A percentile compares a stretch with the other conserved stretches of the same genome.
phyloP scores from a whole-genome alignment of 2,888 invertebrate species.

The Meganola albula region DNA sequence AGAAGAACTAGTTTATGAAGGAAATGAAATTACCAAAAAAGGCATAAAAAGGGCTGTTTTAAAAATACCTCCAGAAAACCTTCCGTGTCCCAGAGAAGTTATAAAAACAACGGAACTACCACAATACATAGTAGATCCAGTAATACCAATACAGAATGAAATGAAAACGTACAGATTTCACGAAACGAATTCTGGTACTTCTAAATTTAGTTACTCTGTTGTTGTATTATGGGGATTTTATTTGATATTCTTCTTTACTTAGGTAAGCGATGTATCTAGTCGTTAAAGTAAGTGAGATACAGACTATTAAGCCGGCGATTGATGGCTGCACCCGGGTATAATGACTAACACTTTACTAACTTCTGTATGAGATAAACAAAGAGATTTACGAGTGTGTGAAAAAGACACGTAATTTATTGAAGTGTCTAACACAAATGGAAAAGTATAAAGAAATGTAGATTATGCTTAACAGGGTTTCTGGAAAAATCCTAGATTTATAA shows the following conservation, averaged over 20 bases:
- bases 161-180: conserved; percentile 69
- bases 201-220: conserved; percentile 27
- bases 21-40: conserved; percentile 48
- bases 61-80: conserved; percentile 59
- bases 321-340: conserved; percentile 32
- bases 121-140: conserved; percentile 54
- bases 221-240: conserved; percentile 48
- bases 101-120: conserved; percentile 56
- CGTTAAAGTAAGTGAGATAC: conserved; percentile 50
- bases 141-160: conserved; percentile 68
- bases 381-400: conserved; percentile 21
- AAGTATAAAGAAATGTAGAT: conserved; percentile 12
- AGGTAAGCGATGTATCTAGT: conserved; percentile 44
- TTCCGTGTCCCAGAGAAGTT: conserved; percentile 60
- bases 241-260: conserved; percentile 62
- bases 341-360: conserved; percentile 27
- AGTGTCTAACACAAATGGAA: conserved; percentile 13
- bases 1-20: conserved; percentile 35
- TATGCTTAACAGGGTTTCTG: conserved; percentile 24
- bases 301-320: conserved; percentile 44
- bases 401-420: conserved; percentile 16
- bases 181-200: conserved; percentile 45
- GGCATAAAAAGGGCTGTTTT: conserved; percentile 58
- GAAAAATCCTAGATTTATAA: not conserved
- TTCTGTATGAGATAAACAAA: conserved; percentile 25